Conservation (phyloP, 2,797 vertebrate genomes). For the Typhlichthys subterraneus region DNA sequence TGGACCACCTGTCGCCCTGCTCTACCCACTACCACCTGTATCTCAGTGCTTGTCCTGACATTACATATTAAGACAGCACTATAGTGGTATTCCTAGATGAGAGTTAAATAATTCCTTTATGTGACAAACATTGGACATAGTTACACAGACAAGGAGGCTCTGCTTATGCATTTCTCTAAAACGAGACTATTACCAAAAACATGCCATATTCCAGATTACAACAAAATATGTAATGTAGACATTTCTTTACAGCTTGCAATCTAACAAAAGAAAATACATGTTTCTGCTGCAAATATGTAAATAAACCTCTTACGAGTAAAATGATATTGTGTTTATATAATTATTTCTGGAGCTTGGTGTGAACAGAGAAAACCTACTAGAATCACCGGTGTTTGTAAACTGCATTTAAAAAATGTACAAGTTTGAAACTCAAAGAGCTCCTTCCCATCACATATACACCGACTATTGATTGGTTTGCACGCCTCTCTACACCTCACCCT, state of each 20-base stretch:
- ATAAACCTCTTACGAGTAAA: conserved; percentile 10
- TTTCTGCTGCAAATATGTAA: conserved; percentile 10
- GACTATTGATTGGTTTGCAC: too few species aligned
- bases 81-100: not conserved
- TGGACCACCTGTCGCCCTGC: too few species aligned
- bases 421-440: too few species aligned
- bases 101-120: too few species aligned
- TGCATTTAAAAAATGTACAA: too few species aligned
- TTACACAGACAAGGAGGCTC: not conserved
- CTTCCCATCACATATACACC: too few species aligned
- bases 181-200: too few species aligned
- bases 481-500: too few species aligned
- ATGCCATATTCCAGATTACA: not conserved
- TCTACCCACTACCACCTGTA: not conserved
- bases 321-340: not conserved
- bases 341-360: not conserved
- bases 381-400: too few species aligned
- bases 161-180: not conserved
- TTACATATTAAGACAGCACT: not conserved
- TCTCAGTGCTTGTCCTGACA: not conserved
- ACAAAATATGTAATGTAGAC: too few species aligned
- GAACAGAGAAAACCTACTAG: too few species aligned
- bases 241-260: not conserved
- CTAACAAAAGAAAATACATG: not conserved
- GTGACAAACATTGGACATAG: not conserved